Evolutionary conservation across 1,140 invertebrate genomes (phyloP).

Genomic region (Cotesia typhae): DNA sequence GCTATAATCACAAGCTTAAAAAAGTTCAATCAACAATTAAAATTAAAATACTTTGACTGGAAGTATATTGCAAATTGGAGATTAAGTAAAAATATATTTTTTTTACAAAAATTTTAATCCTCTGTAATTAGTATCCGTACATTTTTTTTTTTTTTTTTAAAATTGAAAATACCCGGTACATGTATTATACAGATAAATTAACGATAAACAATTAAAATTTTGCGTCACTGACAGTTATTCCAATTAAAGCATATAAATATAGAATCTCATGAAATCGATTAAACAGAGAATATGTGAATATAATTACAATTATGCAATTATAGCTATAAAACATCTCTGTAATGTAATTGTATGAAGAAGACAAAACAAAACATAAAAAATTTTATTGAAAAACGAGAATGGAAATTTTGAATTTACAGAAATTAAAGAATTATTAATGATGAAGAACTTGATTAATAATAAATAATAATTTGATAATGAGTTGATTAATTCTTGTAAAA

Average conservation of each 20-base stretch:
- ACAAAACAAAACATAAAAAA: background rate
- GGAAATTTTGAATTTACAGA: background rate
- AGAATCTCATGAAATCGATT: constrained; percentile 31
- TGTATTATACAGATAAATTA: constrained; percentile 2
- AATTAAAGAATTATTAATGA: background rate
- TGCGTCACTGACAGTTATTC: constrained; percentile 8
- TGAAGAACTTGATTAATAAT: background rate
- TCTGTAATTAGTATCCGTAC: too few relatives aligned
- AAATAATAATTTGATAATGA: background rate
- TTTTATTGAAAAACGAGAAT: background rate
- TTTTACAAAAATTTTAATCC: background rate
- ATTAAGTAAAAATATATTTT: too few relatives aligned
- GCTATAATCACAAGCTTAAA: too few relatives aligned
- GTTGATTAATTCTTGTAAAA: constrained; percentile 22
- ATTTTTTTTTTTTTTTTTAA: too few relatives aligned
- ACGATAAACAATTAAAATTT: constrained; percentile 4
- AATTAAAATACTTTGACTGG: too few relatives aligned
- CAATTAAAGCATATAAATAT: constrained; percentile 20
- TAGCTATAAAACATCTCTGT: background rate
- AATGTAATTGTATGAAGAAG: background rate
- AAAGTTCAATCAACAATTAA: too few relatives aligned
- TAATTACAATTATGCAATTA: constrained; percentile 3
- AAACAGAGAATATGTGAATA: constrained; percentile 37
- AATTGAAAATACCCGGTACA: too few relatives aligned
- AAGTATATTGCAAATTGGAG: too few relatives aligned